Conservation (phyloP, 2,888 invertebrate species). For the Amitus sp. region DNA sequence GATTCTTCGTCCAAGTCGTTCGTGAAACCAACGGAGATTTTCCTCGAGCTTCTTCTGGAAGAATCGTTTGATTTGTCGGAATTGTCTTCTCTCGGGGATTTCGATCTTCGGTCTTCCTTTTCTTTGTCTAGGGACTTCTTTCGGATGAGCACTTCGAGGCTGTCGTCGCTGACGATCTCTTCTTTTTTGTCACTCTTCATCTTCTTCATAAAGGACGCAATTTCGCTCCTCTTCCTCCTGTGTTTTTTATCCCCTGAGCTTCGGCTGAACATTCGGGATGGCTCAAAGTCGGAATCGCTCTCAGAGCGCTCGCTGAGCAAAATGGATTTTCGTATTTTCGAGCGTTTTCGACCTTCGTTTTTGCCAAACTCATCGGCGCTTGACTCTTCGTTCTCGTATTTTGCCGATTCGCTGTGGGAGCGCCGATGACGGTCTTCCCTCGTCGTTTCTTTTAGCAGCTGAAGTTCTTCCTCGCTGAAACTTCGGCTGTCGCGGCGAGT, state of each 20-base stretch:
- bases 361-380: slow-evolving; percentile 36
- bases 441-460: slow-evolving; percentile 50
- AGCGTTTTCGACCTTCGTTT: slow-evolving; percentile 29
- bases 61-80: slow-evolving; percentile 46
- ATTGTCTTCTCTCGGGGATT: slow-evolving; percentile 50
- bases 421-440: slow-evolving; percentile 47
- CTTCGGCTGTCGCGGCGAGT: slow-evolving; percentile 60
- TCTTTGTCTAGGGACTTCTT: slow-evolving; percentile 55
- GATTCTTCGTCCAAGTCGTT: slow-evolving; percentile 10
- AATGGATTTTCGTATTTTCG: slow-evolving; percentile 53
- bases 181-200: slow-evolving; percentile 48
- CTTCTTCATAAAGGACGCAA: slow-evolving; percentile 13
- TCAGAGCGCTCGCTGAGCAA: slow-evolving; percentile 66
- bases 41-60: slow-evolving; percentile 48
- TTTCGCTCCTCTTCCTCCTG: slow-evolving; percentile 20
- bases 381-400: slow-evolving; percentile 46
- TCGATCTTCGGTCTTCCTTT: slow-evolving; percentile 50
- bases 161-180: slow-evolving; percentile 56
- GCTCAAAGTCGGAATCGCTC: slow-evolving; percentile 24
- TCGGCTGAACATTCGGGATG: neutral
- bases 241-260: slow-evolving; percentile 45
- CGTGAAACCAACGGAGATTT: slow-evolving; percentile 44
- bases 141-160: slow-evolving; percentile 61
- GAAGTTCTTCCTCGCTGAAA: slow-evolving; percentile 61
- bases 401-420: slow-evolving; percentile 59